Evolutionary conservation across 2,888 invertebrate genomes (phyloP).

Genomic region (Celastrina argiolus): DNA sequence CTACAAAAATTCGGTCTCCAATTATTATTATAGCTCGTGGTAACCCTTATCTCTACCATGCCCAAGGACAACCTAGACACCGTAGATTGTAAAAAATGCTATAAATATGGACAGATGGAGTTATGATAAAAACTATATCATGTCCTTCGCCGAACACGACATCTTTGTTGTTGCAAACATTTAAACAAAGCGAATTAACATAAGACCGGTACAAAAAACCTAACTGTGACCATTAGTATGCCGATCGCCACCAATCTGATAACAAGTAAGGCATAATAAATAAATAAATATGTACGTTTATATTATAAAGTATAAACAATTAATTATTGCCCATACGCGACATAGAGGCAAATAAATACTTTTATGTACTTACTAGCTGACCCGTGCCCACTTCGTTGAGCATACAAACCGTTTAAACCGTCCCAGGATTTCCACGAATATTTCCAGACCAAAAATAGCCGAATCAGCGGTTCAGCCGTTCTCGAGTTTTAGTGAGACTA

Average conservation of each 20-base stretch:
- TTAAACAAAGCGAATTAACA: conserved; percentile 13
- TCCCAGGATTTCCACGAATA: too few species aligned
- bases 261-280: neutral
- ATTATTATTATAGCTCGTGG: too few species aligned
- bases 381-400: too few species aligned
- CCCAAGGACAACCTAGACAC: neutral
- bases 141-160: neutral
- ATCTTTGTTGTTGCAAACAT: conserved; percentile 7
- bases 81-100: neutral
- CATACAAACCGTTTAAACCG: too few species aligned
- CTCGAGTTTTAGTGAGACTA: too few species aligned
- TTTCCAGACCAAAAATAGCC: too few species aligned
- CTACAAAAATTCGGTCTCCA: too few species aligned
- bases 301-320: neutral
- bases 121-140: conserved; percentile 1
- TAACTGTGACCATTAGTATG: conserved; percentile 1
- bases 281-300: conserved; percentile 3
- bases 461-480: too few species aligned
- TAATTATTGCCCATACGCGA: neutral
- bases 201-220: neutral
- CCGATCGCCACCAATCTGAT: neutral
- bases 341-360: too few species aligned
- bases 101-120: neutral
- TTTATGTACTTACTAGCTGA: too few species aligned
- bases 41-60: too few species aligned